These are phyloP conservation scores for Jaculus jaculus DNA, from an alignment of 2,113 vertebrate genomes.

Conservation along the genomic window DNA sequence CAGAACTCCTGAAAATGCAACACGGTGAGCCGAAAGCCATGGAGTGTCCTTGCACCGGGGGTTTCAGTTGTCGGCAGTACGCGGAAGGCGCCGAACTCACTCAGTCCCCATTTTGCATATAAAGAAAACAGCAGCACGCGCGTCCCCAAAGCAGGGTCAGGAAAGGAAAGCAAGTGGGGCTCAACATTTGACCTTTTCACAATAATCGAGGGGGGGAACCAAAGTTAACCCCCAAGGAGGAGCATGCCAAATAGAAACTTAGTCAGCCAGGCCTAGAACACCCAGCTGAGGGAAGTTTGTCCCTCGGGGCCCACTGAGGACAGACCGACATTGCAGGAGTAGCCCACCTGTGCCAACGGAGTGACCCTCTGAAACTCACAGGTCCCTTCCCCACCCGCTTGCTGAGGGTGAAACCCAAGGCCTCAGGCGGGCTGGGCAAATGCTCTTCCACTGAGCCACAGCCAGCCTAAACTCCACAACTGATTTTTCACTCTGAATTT, in stretches of 20 bases:
- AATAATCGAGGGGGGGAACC: neutral
- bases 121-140: neutral
- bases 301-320: fast-evolving
- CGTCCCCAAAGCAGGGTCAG: neutral
- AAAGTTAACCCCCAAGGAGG: neutral
- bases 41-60: neutral
- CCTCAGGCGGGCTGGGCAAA: neutral
- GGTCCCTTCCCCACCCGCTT: neutral
- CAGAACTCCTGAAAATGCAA: neutral
- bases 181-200: neutral
- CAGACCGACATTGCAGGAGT: too few species aligned
- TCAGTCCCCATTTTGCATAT: neutral
- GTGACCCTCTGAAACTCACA: neutral
- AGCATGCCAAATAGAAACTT: neutral
- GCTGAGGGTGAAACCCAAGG: neutral
- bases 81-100: neutral
- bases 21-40: too few species aligned
- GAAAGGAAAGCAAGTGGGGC: neutral
- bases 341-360: neutral
- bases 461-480: neutral
- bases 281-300: neutral
- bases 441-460: neutral
- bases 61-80: neutral
- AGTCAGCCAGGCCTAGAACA: neutral
- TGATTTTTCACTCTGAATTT: neutral